Evolutionary conservation across 2,797 vertebrate species (phyloP).

Genomic region (Hipposideros larvatus): DNA sequence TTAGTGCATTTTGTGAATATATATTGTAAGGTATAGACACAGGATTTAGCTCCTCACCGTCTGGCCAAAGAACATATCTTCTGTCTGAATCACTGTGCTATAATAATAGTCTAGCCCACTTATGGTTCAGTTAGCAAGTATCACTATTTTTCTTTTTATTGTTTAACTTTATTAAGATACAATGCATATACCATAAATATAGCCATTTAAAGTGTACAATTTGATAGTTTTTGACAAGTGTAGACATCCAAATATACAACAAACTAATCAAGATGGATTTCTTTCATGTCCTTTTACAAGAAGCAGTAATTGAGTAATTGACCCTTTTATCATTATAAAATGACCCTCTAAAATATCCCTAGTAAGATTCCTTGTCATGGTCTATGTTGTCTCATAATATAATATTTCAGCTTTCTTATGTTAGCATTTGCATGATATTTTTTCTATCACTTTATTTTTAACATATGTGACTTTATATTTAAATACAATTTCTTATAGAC

Average conservation of each 20-base stretch:
- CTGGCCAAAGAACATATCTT: background rate
- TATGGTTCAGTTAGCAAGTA: background rate
- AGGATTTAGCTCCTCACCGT: background rate
- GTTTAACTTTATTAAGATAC: background rate
- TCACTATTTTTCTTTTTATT: background rate
- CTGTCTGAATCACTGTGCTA: background rate
- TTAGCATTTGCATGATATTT: background rate
- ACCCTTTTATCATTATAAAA: background rate
- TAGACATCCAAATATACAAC: background rate
- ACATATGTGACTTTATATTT: constrained; percentile 4
- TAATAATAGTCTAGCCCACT: background rate
- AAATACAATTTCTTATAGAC: background rate
- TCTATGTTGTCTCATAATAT: background rate
- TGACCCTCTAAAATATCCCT: background rate
- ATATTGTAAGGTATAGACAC: background rate
- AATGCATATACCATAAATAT: background rate
- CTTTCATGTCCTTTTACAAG: background rate
- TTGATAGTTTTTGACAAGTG: background rate
- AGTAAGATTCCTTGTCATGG: background rate
- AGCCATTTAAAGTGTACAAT: background rate
- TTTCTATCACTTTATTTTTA: background rate
- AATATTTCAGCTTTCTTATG: background rate
- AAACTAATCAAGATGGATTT: background rate
- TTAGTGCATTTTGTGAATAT: background rate
- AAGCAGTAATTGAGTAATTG: background rate